Percentiles rank a stretch among this genome's conserved stretches.
These are phyloP conservation scores for Pitta sordida DNA, from an alignment of 2,113 vertebrate genomes.

Conservation along the genomic window DNA sequence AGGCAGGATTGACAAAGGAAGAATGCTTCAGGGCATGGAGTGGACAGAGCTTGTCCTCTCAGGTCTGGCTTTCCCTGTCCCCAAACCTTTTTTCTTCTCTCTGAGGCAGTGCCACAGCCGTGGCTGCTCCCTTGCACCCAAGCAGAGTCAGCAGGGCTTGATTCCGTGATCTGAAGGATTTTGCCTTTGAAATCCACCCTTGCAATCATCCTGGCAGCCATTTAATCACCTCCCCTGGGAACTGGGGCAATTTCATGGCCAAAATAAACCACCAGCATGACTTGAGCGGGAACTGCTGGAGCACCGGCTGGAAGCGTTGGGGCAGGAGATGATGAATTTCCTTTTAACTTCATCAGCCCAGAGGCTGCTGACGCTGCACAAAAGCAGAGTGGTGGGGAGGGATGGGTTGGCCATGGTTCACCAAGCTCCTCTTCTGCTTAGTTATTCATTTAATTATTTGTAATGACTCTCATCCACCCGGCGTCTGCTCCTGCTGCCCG, in stretches of 20 bases:
- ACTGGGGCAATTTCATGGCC: slow-evolving; percentile 3
- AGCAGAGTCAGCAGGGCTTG: background rate
- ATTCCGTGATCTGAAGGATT: background rate
- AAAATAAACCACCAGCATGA: background rate
- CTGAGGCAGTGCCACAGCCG: fast-evolving
- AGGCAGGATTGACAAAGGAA: background rate
- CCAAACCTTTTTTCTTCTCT: background rate
- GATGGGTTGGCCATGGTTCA: background rate
- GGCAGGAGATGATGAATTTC: background rate
- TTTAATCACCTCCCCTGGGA: background rate
- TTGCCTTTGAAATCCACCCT: background rate
- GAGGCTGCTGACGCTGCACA: background rate
- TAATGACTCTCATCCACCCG: background rate
- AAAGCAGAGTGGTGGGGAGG: background rate
- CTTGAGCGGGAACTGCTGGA: background rate
- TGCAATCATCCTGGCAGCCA: background rate
- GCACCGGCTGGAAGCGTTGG: background rate
- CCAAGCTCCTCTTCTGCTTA: background rate
- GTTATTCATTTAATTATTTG: slow-evolving; percentile 33
- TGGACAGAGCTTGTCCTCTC: background rate
- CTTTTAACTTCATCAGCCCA: background rate
- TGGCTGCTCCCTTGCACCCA: background rate
- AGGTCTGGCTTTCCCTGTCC: background rate
- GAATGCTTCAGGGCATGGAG: fast-evolving
- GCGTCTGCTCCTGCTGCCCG: background rate